Evolutionary conservation across 2,113 vertebrate species (phyloP), one percentile per base, ranked within the genome.

Genomic region (Sebastes fasciatus): DNA sequence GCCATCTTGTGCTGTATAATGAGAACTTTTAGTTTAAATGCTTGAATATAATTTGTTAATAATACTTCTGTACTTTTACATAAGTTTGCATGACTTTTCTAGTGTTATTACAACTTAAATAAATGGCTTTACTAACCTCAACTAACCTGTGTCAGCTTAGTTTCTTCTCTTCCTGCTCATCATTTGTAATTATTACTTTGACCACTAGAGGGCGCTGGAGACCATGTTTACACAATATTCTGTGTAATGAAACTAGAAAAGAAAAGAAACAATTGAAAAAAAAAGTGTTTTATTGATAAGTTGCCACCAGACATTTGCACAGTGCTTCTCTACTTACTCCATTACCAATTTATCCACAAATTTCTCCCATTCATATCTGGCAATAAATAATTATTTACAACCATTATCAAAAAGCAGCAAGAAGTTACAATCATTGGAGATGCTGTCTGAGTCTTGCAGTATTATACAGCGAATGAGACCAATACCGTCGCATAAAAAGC

Each of bases 361-460:
- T 68, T 16, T 78, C 61, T 62, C 26, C 40, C 19, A 43, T 45
- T 72, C 75, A 91, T 94, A 67, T 92, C 93, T 84, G 93, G 95
- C 96, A 97, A 98, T 98, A 98, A 99, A 98, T 98, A 97, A 96
- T 86, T 97, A 98, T 98, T 97, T 98, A 99, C 97, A 98, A 89
- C 96, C 93, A 95, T 94, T 95, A 93, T 94, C 95, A 89, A 94
- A 82, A 82, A 62, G 74, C 83, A 82, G 84, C 82, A 80, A 86
- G 87, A 90, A 78, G 86, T 73, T 68, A 63, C 43, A 82, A 64
- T 84, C 80, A 75, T 74, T 77, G 71, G 74, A 84, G 54, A 49
- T 79, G 74, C 79, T 85, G 93, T 94, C 95, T 95, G 95, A 95
- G 66, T 71, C 12, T 69, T 26, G 58, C 71, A 74, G 54, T 83